Evolutionary conservation across 2,797 vertebrate species (phyloP).

Genomic region (Betta splendens): DNA sequence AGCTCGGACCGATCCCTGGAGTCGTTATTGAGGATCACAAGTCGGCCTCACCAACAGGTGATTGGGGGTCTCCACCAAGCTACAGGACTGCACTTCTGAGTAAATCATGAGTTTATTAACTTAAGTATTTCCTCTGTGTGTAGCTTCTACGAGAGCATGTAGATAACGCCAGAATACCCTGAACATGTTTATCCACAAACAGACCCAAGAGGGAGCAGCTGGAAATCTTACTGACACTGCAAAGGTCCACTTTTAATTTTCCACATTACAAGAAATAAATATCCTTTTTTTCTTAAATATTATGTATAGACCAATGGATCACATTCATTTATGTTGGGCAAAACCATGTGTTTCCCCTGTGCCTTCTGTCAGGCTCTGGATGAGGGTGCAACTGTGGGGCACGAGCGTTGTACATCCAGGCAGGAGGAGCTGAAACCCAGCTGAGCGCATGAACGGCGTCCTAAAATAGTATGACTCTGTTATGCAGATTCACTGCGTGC

Average conservation of each 20-base stretch:
- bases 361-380: slow-evolving; percentile 82
- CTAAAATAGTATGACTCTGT: slow-evolving; percentile 79
- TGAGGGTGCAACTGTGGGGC: slow-evolving; percentile 86
- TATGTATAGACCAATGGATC: too few relatives aligned
- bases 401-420: slow-evolving; percentile 86
- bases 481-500: background rate
- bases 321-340: too few relatives aligned
- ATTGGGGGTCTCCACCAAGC: background rate
- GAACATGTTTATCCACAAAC: slow-evolving; percentile 80
- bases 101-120: background rate
- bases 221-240: slow-evolving; percentile 83
- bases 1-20: slow-evolving; percentile 84
- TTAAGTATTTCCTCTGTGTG: background rate
- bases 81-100: fast-evolving
- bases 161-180: slow-evolving; percentile 87
- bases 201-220: slow-evolving; percentile 84
- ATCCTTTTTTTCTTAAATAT: too few relatives aligned
- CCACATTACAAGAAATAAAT: too few relatives aligned
- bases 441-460: slow-evolving; percentile 77
- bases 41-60: slow-evolving; percentile 83
- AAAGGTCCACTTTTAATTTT: too few relatives aligned
- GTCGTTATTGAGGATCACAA: slow-evolving; percentile 88
- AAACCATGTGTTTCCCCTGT: background rate
- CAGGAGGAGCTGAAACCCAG: slow-evolving; percentile 76
- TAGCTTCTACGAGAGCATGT: slow-evolving; percentile 93